Evolutionary conservation across 2,888 invertebrate species (phyloP).

Genomic region (Chloromyia formosa): DNA sequence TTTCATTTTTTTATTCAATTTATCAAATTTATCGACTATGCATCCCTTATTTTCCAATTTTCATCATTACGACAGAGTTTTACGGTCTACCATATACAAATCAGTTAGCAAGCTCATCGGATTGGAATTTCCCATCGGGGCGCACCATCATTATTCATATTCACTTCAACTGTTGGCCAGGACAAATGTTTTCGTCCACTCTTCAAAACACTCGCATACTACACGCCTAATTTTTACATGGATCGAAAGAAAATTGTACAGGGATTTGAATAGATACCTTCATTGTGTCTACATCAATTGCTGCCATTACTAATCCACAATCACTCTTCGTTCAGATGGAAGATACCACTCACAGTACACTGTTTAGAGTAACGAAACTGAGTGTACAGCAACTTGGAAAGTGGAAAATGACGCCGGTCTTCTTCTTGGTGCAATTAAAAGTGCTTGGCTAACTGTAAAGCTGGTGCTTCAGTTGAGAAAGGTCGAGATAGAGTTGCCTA

Average conservation of each 20-base stretch:
- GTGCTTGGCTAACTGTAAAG: too few relatives aligned
- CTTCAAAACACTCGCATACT: background rate
- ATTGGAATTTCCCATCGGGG: background rate
- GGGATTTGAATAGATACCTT: constrained; percentile 57
- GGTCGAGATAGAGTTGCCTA: too few relatives aligned
- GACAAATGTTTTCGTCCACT: too few relatives aligned
- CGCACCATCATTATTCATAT: constrained; percentile 31
- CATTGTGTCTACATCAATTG: constrained; percentile 61
- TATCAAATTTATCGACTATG: too few relatives aligned
- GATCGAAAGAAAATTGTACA: constrained; percentile 40
- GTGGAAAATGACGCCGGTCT: constrained; percentile 26
- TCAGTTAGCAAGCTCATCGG: too few relatives aligned
- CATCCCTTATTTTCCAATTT: too few relatives aligned
- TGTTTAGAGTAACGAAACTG: background rate
- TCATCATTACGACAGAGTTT: too few relatives aligned
- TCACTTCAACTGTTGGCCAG: background rate
- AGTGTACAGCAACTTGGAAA: constrained; percentile 23
- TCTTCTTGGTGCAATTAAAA: too few relatives aligned
- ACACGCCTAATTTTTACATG: background rate
- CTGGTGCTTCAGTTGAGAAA: too few relatives aligned
- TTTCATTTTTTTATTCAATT: too few relatives aligned
- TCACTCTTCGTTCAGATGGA: background rate
- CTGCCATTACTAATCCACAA: constrained; percentile 50
- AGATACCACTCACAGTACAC: constrained; percentile 6
- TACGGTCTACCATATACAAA: too few relatives aligned